These are phyloP conservation scores for Actinemys pallida DNA, from an alignment of 2,113 vertebrate genomes.

Conservation along the genomic window DNA sequence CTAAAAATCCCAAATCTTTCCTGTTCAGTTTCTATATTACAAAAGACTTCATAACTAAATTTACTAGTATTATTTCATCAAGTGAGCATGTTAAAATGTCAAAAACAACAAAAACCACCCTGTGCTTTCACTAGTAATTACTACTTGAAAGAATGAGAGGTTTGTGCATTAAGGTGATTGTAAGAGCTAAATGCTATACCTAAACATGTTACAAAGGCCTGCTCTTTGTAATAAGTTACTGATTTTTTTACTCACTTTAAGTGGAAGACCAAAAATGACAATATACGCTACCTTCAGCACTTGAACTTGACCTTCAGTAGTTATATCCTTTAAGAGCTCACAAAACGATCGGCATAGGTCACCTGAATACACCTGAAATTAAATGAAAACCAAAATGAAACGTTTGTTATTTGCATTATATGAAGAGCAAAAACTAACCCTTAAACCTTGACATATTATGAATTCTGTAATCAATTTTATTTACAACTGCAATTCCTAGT, in stretches of 20 bases:
- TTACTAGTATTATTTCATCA: background rate
- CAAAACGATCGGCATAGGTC: conserved; percentile 92
- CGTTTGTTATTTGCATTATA: background rate
- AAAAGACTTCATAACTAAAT: background rate
- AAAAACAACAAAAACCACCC: background rate
- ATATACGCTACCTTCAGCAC: conserved; percentile 90
- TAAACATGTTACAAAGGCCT: background rate
- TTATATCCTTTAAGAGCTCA: conserved; percentile 92
- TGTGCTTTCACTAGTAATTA: background rate
- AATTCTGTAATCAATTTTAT: background rate
- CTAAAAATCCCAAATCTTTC: background rate
- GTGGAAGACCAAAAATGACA: background rate
- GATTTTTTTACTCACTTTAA: background rate
- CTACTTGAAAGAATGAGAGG: background rate
- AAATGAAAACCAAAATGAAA: conserved; percentile 11
- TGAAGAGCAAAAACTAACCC: background rate
- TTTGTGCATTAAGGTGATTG: background rate
- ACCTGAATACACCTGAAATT: conserved; percentile 88
- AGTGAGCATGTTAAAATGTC: background rate
- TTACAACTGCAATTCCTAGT: background rate
- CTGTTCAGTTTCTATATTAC: background rate
- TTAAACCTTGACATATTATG: background rate
- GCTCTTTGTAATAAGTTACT: background rate
- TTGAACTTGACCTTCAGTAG: conserved; percentile 95
- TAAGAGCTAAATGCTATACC: background rate